These are phyloP conservation scores for Tetragnatha montana DNA, from an alignment of 2,888 invertebrate species.

Conservation along the genomic window DNA sequence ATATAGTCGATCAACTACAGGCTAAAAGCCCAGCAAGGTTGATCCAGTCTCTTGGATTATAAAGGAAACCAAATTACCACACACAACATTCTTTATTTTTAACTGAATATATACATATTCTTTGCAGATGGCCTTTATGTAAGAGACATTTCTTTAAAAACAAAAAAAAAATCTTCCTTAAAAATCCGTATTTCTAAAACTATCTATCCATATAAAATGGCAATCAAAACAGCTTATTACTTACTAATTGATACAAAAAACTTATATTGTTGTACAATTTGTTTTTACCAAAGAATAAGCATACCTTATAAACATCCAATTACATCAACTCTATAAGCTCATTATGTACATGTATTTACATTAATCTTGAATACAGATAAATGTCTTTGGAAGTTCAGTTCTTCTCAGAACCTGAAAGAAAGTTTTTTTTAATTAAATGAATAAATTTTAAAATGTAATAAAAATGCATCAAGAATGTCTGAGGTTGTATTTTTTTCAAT, in stretches of 20 bases:
- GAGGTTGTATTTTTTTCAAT: no score
- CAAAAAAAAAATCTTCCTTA: no score
- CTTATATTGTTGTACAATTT: background rate
- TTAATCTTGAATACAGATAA: slow-evolving; percentile 25
- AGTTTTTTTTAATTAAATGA: background rate
- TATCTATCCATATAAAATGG: slow-evolving; percentile 2
- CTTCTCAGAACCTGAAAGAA: slow-evolving; percentile 25
- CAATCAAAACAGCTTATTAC: background rate
- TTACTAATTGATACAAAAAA: slow-evolving; percentile 6
- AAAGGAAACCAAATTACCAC: no score
- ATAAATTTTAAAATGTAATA: background rate
- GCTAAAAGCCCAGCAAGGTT: no score
- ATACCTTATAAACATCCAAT: background rate
- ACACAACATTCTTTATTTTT: background rate
- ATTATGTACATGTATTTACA: slow-evolving; percentile 42
- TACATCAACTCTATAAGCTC: slow-evolving; percentile 2
- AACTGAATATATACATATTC: background rate
- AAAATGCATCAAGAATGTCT: no score
- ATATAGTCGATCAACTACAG: no score
- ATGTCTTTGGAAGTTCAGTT: slow-evolving; percentile 6
- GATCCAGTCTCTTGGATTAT: no score
- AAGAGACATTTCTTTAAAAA: background rate
- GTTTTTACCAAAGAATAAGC: background rate
- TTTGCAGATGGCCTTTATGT: background rate
- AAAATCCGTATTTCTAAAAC: background rate